These are phyloP conservation scores for Pteruthius melanotis DNA, from an alignment of 2,113 vertebrate genomes.

Conservation along the genomic window DNA sequence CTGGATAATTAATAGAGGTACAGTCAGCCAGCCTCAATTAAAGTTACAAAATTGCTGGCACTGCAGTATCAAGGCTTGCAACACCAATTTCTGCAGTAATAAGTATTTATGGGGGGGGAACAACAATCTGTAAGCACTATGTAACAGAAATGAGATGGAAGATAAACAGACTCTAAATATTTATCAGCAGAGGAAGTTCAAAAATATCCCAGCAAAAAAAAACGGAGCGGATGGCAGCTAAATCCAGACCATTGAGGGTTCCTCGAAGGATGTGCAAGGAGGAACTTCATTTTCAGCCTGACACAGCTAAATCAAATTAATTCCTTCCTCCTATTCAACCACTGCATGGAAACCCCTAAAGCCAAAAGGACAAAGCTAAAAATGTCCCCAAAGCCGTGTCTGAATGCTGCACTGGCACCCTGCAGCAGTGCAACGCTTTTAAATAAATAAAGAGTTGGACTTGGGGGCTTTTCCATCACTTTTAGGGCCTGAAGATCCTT, in stretches of 20 bases:
- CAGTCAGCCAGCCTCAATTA: conserved; percentile 2
- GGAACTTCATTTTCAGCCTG: conserved; percentile 40
- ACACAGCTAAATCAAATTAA: conserved; percentile 35
- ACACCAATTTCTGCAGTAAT: background rate
- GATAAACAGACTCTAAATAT: conserved; percentile 55
- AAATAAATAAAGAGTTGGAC: background rate
- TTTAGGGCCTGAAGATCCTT: background rate
- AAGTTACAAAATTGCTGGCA: background rate
- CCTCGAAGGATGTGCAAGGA: conserved; percentile 42
- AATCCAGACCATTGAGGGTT: background rate
- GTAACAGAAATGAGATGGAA: conserved; percentile 4
- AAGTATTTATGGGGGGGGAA: background rate
- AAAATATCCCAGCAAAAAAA: conserved; percentile 28
- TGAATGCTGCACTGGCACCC: background rate
- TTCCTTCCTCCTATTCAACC: conserved; percentile 57
- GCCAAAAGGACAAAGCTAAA: conserved; percentile 26
- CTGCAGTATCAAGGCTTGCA: background rate
- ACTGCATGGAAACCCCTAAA: background rate
- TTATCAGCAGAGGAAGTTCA: conserved; percentile 56
- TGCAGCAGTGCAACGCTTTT: background rate
- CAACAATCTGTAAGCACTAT: background rate
- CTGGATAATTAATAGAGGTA: conserved; percentile 10
- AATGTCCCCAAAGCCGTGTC: background rate
- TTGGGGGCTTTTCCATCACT: background rate
- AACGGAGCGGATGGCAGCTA: conserved; percentile 33